Conservation (phyloP, 2,113 vertebrate genomes). For the Rhea pennata region DNA sequence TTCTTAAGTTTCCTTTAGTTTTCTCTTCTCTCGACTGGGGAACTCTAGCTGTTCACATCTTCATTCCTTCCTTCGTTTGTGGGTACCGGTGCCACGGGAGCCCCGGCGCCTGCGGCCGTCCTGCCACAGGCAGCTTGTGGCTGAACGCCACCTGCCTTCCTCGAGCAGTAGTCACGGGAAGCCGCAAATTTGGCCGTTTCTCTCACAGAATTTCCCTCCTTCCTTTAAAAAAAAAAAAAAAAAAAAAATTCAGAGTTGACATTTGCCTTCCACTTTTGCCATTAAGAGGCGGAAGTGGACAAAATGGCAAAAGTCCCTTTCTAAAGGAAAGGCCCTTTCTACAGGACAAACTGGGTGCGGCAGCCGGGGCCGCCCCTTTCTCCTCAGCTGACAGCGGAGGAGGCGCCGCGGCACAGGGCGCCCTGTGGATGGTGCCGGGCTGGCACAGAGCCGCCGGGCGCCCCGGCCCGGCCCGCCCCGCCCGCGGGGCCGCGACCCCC, state of each 20-base stretch:
- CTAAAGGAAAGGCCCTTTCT: no score
- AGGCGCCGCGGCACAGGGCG: no score
- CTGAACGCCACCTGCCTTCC: no score
- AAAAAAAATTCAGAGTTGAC: not conserved
- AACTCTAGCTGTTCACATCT: not conserved
- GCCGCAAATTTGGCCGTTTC: not conserved
- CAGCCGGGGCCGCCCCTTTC: no score
- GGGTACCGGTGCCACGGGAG: no score
- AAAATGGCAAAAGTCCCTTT: no score
- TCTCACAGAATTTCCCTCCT: not conserved
- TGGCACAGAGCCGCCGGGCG: no score
- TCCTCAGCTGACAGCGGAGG: no score
- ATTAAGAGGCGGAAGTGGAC: not conserved
- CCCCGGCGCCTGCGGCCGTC: no score
- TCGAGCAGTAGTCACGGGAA: fast-evolving
- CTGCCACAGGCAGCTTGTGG: no score
- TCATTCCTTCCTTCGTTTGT: not conserved
- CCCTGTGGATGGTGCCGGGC: no score
- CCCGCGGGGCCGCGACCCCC: not conserved
- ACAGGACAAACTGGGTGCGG: fast-evolving
- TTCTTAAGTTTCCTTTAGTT: fast-evolving
- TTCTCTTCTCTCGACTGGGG: not conserved
- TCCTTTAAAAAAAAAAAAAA: not conserved
- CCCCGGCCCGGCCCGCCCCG: no score
- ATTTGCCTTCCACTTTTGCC: not conserved